Evolutionary conservation across 2,797 vertebrate species (phyloP).

Genomic region (Poeciliopsis infans): DNA sequence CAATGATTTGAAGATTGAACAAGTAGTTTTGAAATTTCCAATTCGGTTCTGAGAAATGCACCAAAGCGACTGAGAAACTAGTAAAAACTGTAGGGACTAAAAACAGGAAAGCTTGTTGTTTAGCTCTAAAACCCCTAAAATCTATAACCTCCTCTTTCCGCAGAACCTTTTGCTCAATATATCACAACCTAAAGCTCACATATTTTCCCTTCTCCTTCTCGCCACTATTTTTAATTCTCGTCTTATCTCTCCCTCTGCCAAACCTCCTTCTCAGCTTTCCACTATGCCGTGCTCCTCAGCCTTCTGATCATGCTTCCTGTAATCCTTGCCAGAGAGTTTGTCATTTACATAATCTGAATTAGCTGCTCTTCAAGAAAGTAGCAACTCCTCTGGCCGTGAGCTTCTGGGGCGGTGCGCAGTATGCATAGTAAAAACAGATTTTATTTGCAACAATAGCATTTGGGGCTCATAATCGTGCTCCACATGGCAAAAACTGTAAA

Average conservation of each 20-base stretch:
- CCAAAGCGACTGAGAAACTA: conserved; percentile 5
- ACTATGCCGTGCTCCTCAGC: conserved; percentile 25
- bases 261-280: conserved; percentile 33
- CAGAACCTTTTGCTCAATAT: conserved; percentile 18
- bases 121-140: conserved; percentile 21
- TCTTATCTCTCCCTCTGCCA: conserved; percentile 51
- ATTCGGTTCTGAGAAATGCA: no score
- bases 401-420: neutral
- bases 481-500: neutral
- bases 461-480: conserved; percentile 33
- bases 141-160: conserved; percentile 10
- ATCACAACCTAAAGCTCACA: conserved; percentile 18
- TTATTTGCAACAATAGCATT: conserved; percentile 24
- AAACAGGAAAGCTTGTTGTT: conserved; percentile 36
- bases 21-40: no score
- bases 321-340: conserved; percentile 60
- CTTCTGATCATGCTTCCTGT: conserved; percentile 43
- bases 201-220: conserved; percentile 37
- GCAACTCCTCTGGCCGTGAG: conserved; percentile 4
- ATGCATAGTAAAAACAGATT: neutral
- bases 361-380: conserved; percentile 41
- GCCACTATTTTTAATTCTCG: conserved; percentile 25
- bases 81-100: conserved; percentile 32
- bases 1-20: no score
- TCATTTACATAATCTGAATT: conserved; percentile 81